These are phyloP conservation scores for Magallana gigas DNA, from an alignment of 1,140 invertebrate genomes.

Conservation along the genomic window DNA sequence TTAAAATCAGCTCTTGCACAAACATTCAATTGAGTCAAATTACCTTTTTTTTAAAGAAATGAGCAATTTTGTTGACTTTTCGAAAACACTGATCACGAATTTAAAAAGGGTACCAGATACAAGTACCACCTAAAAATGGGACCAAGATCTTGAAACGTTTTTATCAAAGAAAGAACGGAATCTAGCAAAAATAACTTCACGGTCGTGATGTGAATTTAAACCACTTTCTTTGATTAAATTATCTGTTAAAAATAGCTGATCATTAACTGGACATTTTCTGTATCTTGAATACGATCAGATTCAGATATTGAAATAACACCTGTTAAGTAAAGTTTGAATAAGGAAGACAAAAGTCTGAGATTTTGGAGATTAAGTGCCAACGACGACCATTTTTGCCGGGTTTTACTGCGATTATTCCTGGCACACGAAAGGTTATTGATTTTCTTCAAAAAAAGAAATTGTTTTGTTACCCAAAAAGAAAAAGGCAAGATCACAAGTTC, in stretches of 20 bases:
- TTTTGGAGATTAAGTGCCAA: conserved; percentile 14
- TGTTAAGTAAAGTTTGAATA: neutral
- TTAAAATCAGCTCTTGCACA: neutral
- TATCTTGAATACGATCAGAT: neutral
- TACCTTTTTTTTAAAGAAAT: neutral
- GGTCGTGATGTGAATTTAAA: neutral
- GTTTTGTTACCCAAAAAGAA: conserved; percentile 36
- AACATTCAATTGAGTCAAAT: conserved; percentile 8
- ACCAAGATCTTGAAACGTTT: neutral
- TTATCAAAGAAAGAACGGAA: neutral
- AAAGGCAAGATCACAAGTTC: conserved; percentile 37
- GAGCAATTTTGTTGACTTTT: neutral
- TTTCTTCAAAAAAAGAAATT: conserved; percentile 32
- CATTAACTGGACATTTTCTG: conserved; percentile 13
- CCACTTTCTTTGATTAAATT: neutral
- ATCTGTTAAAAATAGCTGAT: neutral
- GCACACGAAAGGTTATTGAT: conserved; percentile 21
- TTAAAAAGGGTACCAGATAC: neutral
- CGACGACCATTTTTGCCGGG: neutral
- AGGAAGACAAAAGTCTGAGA: conserved; percentile 19
- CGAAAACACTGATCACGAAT: neutral
- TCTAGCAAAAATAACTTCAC: neutral
- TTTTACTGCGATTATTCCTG: conserved; percentile 7
- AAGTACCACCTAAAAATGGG: neutral
- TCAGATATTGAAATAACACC: conserved; percentile 9